These are phyloP conservation scores for Anodontia alba DNA, from an alignment of 2,888 invertebrate genomes.

Conservation along the genomic window DNA sequence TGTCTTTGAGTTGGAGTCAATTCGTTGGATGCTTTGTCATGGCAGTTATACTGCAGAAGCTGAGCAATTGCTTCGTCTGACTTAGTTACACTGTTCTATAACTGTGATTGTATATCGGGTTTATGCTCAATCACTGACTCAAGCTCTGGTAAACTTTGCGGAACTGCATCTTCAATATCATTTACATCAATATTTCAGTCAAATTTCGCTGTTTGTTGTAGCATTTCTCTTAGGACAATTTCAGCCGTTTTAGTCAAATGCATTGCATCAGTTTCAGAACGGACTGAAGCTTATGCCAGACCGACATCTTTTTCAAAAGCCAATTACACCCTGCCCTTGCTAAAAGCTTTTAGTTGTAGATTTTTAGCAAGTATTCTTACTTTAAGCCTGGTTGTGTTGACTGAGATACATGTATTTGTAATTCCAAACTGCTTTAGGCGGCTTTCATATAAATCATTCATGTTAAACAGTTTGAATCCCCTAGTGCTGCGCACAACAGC, in stretches of 20 bases:
- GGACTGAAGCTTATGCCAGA: background rate
- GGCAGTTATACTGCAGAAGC: slow-evolving; percentile 22
- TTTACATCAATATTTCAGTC: background rate
- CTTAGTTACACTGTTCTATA: slow-evolving; percentile 11
- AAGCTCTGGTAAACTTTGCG: slow-evolving; percentile 19
- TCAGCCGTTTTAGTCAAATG: background rate
- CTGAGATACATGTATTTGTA: too few species aligned
- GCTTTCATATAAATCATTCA: too few species aligned
- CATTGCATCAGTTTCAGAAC: background rate
- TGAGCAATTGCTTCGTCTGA: slow-evolving; percentile 38
- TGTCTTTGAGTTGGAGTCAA: background rate
- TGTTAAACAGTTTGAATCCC: too few species aligned
- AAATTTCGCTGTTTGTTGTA: background rate
- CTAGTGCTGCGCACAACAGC: too few species aligned
- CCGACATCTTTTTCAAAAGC: background rate
- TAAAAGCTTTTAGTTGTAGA: background rate
- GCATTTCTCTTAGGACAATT: background rate
- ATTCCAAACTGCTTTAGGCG: too few species aligned
- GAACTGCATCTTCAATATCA: background rate
- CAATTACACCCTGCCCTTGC: background rate
- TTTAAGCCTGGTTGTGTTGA: background rate
- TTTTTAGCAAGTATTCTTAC: background rate
- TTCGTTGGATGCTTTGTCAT: background rate
- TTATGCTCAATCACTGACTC: slow-evolving; percentile 36
- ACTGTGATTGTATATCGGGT: slow-evolving; percentile 29